Evolutionary conservation across 2,888 invertebrate genomes (phyloP).

Genomic region (Tetramorium bicarinatum): DNA sequence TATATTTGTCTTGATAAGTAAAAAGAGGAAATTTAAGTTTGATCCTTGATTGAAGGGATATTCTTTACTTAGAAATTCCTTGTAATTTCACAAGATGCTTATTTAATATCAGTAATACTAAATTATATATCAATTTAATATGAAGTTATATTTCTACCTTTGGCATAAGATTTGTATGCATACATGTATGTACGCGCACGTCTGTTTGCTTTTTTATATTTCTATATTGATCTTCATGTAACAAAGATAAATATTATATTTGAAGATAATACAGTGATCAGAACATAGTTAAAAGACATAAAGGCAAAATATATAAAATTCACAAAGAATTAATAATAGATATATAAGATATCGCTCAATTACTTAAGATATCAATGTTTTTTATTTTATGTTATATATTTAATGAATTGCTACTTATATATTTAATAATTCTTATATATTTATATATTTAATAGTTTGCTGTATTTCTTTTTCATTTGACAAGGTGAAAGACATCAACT

Average conservation of each 20-base stretch:
- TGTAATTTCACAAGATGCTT: not conserved
- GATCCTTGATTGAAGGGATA: not conserved
- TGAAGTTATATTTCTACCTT: not conserved
- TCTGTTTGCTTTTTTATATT: too few species aligned
- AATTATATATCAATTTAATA: not conserved
- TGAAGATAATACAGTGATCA: not conserved
- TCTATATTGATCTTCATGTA: too few species aligned
- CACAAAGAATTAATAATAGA: not conserved
- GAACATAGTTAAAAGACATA: not conserved
- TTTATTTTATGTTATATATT: not conserved
- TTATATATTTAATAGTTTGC: not conserved
- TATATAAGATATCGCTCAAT: not conserved
- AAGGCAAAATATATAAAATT: not conserved
- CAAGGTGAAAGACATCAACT: conserved; percentile 80
- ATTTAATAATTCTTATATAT: not conserved
- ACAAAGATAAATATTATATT: not conserved
- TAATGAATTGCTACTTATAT: not conserved
- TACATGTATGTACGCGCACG: too few species aligned
- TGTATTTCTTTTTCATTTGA: conserved; percentile 26
- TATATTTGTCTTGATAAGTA: not conserved
- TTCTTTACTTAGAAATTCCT: not conserved
- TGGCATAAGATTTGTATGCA: not conserved
- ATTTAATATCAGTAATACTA: conserved; percentile 10
- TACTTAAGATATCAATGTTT: not conserved
- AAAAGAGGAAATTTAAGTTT: not conserved